Percentiles rank a stretch among this genome's conserved stretches.
Evolutionary conservation across 2,888 invertebrate genomes (phyloP).

Genomic region (Scaptomyza tumidula): DNA sequence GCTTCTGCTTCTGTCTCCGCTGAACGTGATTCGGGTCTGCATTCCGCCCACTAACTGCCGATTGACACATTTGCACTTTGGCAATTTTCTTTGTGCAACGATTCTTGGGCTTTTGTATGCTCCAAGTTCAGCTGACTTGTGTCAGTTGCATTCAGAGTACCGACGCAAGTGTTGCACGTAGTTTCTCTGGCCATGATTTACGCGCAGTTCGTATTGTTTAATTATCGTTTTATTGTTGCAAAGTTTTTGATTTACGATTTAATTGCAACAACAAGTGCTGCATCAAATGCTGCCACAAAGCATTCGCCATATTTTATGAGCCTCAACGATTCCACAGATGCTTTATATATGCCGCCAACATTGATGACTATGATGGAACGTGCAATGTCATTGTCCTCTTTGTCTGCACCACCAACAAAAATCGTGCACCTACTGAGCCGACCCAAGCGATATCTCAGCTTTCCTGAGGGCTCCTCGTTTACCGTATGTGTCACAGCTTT

Average conservation of each 20-base stretch:
- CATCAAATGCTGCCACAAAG: conserved; percentile 35
- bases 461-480: conserved; percentile 86
- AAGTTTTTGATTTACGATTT: conserved; percentile 78
- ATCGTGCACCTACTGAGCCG: conserved; percentile 64
- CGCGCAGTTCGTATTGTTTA: conserved; percentile 69
- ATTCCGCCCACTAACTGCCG: conserved; percentile 64
- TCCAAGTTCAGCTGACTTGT: conserved; percentile 21
- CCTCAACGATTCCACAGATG: conserved; percentile 54
- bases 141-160: conserved; percentile 35
- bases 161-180: conserved; percentile 34
- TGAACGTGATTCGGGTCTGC: conserved; percentile 20
- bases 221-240: conserved; percentile 76
- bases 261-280: conserved; percentile 73
- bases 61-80: conserved; percentile 78
- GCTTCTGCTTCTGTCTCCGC: conserved; percentile 20
- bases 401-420: conserved; percentile 18
- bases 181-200: conserved; percentile 65
- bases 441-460: conserved; percentile 85
- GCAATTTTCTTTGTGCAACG: conserved; percentile 58
- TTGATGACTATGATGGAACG: conserved; percentile 75
- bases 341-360: conserved; percentile 71
- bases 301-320: conserved; percentile 25
- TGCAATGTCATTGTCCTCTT: conserved; percentile 48
- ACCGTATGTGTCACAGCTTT: conserved; percentile 83
- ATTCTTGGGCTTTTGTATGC: conserved; percentile 38